phyloP scores from a whole-genome alignment of 2,113 vertebrate genomes.

The Ploceus nigricollis region DNA sequence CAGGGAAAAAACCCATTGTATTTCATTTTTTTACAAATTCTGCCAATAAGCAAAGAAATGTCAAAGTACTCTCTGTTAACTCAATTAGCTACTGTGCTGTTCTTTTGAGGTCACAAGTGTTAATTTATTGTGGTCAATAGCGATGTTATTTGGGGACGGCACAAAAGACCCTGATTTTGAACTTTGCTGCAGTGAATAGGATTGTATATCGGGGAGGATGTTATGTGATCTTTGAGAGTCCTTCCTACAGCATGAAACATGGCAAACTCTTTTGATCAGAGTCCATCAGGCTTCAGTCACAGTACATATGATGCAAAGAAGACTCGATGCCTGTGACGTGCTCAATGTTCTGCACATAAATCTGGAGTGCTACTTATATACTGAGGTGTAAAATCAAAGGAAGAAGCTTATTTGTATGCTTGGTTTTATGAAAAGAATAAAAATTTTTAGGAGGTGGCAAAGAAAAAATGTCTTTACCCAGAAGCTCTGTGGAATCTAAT shows the following conservation, averaged over 20 bases:
- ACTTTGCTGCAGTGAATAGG: not conserved
- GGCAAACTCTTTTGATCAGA: not conserved
- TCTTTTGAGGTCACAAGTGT: not conserved
- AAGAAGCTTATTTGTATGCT: not conserved
- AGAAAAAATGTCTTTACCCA: not conserved
- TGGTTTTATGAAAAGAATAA: not conserved
- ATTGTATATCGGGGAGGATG: no score
- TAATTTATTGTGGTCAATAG: not conserved
- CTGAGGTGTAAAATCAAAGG: not conserved
- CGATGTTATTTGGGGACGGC: not conserved
- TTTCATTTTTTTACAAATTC: not conserved
- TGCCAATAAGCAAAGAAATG: not conserved
- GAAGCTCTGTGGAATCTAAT: not conserved
- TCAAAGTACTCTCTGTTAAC: not conserved
- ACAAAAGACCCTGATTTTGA: not conserved
- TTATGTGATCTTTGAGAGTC: not conserved
- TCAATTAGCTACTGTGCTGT: not conserved
- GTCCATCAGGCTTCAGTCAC: not conserved
- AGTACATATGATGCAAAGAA: not conserved
- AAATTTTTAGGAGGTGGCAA: fast-evolving
- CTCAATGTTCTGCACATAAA: not conserved
- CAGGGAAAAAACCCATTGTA: fast-evolving
- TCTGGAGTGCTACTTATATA: not conserved
- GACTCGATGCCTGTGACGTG: fast-evolving
- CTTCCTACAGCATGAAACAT: not conserved